phyloP scores from a whole-genome alignment of 2,113 vertebrate species.

The Bagarius yarrelli region DNA sequence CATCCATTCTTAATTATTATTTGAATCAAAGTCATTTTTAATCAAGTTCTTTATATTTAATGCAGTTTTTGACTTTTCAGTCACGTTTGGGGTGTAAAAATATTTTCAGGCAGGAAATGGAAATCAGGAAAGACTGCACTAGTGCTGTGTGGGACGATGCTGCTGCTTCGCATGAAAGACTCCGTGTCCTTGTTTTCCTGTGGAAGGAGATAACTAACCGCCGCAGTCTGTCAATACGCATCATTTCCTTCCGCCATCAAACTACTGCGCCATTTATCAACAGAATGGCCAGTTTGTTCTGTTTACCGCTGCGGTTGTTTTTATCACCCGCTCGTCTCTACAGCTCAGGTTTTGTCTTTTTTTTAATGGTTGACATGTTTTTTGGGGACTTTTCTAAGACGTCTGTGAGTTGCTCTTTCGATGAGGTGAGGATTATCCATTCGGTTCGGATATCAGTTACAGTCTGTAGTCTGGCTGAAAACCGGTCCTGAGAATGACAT shows the following conservation, averaged over 20 bases:
- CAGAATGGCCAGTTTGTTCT: neutral
- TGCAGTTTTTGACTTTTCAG: neutral
- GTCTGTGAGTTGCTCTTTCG: too few relatives aligned
- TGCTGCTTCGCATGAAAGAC: neutral
- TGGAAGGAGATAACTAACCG: slow-evolving; percentile 16
- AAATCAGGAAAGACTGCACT: neutral
- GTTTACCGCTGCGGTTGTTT: neutral
- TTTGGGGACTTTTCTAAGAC: too few relatives aligned
- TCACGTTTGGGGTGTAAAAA: neutral
- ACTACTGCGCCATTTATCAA: neutral
- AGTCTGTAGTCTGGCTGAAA: too few relatives aligned
- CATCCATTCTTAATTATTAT: too few relatives aligned
- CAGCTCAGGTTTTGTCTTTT: neutral
- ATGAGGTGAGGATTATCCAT: too few relatives aligned
- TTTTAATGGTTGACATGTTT: too few relatives aligned
- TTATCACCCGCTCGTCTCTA: neutral
- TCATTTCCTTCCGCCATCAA: slow-evolving; percentile 28
- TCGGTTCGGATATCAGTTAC: too few relatives aligned
- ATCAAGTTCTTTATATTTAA: neutral
- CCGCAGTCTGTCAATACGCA: slow-evolving; percentile 15
- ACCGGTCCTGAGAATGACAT: too few relatives aligned
- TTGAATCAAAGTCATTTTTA: neutral
- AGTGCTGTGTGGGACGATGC: neutral
- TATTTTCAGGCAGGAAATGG: neutral
- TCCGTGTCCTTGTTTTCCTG: slow-evolving; percentile 15